Base-by-base conservation (phyloP, 92 coral and sea anemone genomes). In the Parazoanthus darwini region DNA sequence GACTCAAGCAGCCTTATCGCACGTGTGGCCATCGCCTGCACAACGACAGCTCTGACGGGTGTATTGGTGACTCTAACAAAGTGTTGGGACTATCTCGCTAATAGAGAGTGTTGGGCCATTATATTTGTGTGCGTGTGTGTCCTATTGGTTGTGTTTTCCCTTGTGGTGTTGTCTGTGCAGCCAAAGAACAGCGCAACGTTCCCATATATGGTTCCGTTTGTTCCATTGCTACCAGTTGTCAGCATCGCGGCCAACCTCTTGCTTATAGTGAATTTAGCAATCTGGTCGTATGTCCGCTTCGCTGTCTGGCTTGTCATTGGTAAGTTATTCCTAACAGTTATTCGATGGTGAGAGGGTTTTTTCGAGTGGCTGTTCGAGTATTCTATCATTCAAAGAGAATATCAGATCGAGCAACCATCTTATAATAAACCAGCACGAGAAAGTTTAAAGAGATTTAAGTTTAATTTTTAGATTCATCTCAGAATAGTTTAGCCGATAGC, bases 181-280 rank as follows among this genome's bases (percentile, higher is more conserved):
- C 87, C 87, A 13, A 72, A 84, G 59, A 84, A 84, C 79, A 18
- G 18, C 25, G 87, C 87, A 38, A 84, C 67, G 29, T 84, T 84
- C 79, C 87, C 87, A 11, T 84, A 84, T 9, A 84, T 84, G 87
- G 79, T 84, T 20, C 87, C 87, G 10, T 84, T 79, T 35, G 79
- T 72, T 84, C 87, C 87, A 3, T 10, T 84, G 48, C 26, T 84
- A 14, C 79, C 87, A 7, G 79, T 72, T 23, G 9, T 70, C 79
- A 84, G 79, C 43, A 84, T 84, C 13, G 29, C 78, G 50, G 50
- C 43, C 15, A 84, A 84, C 29, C 87, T 84, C 43, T 23, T 72
- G 79, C 78, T 84, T 16, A 6, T 84, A 8, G 87, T 71, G 51
- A 84, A 84, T 18, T 84, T 84, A 37, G 3, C 79, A 16, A 8